Evolutionary conservation across 2,113 vertebrate genomes (phyloP).

Genomic region (Pitta sordida): DNA sequence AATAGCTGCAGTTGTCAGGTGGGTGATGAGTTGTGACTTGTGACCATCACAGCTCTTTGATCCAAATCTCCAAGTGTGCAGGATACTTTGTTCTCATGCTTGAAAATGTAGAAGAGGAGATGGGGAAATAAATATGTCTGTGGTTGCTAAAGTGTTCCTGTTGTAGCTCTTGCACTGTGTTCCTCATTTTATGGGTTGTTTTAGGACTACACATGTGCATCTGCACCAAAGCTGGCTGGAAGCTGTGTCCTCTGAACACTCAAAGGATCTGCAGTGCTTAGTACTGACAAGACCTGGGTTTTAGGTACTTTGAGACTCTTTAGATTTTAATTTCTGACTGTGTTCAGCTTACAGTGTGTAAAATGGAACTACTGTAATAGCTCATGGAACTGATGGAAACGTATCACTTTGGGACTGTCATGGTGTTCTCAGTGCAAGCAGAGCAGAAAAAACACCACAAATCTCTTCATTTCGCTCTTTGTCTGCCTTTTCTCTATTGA

Average conservation of each 20-base stretch:
- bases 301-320: not conserved
- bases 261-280: not conserved
- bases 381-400: not conserved
- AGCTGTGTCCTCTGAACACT: not conserved
- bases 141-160: conserved; percentile 2
- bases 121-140: conserved; percentile 1
- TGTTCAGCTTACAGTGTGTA: not conserved
- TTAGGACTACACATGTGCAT: not conserved
- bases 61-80: not conserved
- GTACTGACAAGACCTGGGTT: not conserved
- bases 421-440: not conserved
- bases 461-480: not conserved
- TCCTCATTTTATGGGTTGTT: conserved; percentile 1
- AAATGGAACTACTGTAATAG: not conserved
- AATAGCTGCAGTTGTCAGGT: conserved; percentile 54
- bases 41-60: conserved; percentile 28
- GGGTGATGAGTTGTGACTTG: conserved; percentile 52
- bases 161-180: not conserved
- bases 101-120: conserved; percentile 1
- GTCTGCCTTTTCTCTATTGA: not conserved
- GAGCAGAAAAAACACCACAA: not conserved
- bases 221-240: not conserved
- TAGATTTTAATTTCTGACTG: not conserved
- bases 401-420: not conserved
- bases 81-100: conserved; percentile 5